Evolutionary conservation across 2,888 invertebrate species (phyloP), one percentile per base, ranked within the genome.

Genomic region (Dicyrtomina minuta): DNA sequence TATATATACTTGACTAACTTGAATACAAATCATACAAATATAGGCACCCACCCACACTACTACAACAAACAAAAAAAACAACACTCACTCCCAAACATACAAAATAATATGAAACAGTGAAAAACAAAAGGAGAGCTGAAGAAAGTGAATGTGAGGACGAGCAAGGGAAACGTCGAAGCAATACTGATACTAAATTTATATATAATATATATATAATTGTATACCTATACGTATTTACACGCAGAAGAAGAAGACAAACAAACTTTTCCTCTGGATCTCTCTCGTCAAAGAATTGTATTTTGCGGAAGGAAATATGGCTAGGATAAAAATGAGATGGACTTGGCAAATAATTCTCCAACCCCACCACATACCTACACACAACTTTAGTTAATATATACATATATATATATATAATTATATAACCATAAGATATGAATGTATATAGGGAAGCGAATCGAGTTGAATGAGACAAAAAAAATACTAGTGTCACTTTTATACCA

Each of bases 401-500:
- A 46, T 46, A 41, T 41, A 41, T 41, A 41, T 41, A 41, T 41
- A 41, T 41, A 10, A 41, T 41, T 8, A 41, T 41, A 13, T 41
- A 41, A 41, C 13, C 8, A 10, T 46, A 6, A n/a, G 20, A 53
- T 20, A 53, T 33, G 33, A 33, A 33, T 33, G 33, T 33, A 33
- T 8, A 33, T 33, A 33, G 8, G n/a, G 62, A 68, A 46, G n/a
- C 56, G 39, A 33, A 20, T 41, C 20, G 27, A 68, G 33, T 53
- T 49, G 33, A 43, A 39, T 13, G 68, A 60, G 26, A 46, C 26
- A 46, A 17, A 44, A 58, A 3, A 41, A 66, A 66, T 44, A 43
- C 56, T 66, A 66, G 60, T 70, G 70, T 70, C 66, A 70, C 61
- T 70, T 70, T 70, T 68, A 64, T 71, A 68, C 67, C 58, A 67